Base-by-base conservation (phyloP, 2,888 invertebrate species). In the Yponomeuta malinellus region DNA sequence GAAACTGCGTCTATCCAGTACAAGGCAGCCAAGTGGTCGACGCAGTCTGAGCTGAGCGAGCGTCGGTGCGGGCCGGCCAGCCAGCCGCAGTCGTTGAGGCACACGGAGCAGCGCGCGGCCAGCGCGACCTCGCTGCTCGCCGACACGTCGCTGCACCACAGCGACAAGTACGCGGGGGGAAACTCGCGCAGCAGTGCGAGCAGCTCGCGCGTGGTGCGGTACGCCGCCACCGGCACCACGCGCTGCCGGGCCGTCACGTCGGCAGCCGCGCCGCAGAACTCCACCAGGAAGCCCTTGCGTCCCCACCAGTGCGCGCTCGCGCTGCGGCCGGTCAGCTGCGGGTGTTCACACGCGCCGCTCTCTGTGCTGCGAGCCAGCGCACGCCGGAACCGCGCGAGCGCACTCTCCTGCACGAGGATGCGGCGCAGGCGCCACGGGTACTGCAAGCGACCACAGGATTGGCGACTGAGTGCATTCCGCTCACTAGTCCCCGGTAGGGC, bases 171-270 rank as follows among this genome's bases (percentile, higher is more conserved):
- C 48, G 74, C 74, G 12, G 77, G 73, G 3, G 72, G 69, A 1
- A 73, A 71, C 15, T 75, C 71, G 2, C 76, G 71, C 0, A 84
- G 4, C 8, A 88, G 69, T 12, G 79, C 72, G 10, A 87, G 69
- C 37, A 86, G 73, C 70, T 88, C 88, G 72, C 84, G 85, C 0
- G 76, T 79, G 0, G 85, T 88, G 72, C 88, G 81, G 73, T 83
- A 89, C 0, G 82, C 81, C 72, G 86, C 84, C 0, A 86, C 76
- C 10, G 80, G 74, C 0, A 72, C 48, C 5, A 65, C 67, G 31
- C 72, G 64, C 0, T 65, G 63, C 65, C 43, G 48, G 33, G 23
- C 66, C 68, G 65, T 31, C 0, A 65, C 33, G 33, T 72, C 67
- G 10, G 71, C 43, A 8, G 68, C 9, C 43, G 69, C n/a, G 0